Conservation (phyloP, 2,797 vertebrate genomes). For the Anas bahamensis region DNA sequence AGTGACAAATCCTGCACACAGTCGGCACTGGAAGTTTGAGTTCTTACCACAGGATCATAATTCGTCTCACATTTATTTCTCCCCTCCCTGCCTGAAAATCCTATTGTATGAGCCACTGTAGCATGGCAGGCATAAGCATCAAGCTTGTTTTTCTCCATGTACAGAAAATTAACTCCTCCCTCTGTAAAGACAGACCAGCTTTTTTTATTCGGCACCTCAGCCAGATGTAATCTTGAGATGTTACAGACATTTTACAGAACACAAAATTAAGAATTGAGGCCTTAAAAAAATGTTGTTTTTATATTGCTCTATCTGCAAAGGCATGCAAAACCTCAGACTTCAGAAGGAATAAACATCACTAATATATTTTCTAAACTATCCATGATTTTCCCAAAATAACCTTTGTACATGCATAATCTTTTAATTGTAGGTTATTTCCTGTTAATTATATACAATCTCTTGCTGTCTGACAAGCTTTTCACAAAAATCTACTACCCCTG, state of each 20-base stretch:
- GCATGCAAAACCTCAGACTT: neutral
- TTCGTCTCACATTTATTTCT: neutral
- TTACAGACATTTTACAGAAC: neutral
- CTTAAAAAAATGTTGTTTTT: conserved; percentile 1
- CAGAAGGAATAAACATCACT: neutral
- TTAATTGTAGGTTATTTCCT: neutral
- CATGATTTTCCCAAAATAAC: neutral
- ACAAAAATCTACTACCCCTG: neutral
- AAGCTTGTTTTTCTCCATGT: neutral
- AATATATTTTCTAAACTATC: neutral
- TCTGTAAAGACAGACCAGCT: neutral
- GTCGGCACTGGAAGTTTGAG: neutral
- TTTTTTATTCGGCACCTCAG: neutral
- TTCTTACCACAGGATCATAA: neutral
- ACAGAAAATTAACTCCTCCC: neutral
- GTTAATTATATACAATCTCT: conserved; percentile 21
- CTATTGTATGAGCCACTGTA: neutral
- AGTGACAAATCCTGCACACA: neutral
- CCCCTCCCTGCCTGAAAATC: neutral
- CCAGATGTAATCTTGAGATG: neutral
- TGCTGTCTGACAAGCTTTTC: neutral
- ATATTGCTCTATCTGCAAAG: neutral
- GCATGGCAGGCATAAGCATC: neutral
- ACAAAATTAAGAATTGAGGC: neutral
- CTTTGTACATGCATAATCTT: neutral